Percentiles rank a stretch among this genome's conserved stretches.
phyloP scores from a whole-genome alignment of 2,888 invertebrate species.

The Pseudococcus longispinus region DNA sequence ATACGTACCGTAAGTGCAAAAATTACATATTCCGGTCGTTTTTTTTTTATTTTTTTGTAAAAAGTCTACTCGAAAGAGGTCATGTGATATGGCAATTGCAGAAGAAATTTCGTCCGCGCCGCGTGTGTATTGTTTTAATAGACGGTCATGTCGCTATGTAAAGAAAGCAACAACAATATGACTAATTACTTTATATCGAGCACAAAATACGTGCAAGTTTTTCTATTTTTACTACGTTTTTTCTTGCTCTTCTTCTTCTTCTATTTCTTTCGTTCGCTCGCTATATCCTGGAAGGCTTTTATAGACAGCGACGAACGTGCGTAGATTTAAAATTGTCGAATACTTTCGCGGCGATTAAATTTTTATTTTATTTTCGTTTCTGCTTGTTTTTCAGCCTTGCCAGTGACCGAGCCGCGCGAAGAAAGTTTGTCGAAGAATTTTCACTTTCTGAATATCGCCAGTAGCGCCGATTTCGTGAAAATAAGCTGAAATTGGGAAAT shows the following conservation, averaged over 20 bases:
- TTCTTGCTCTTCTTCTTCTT: background rate
- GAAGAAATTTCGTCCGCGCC: background rate
- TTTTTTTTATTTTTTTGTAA: background rate
- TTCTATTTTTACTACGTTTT: background rate
- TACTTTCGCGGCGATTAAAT: background rate
- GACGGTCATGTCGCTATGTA: background rate
- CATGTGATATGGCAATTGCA: background rate
- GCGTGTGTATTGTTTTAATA: background rate
- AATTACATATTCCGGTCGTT: constrained; percentile 24
- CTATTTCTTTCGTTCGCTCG: background rate
- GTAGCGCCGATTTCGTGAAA: background rate
- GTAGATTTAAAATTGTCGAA: background rate
- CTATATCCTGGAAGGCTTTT: constrained; percentile 8
- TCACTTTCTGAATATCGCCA: background rate
- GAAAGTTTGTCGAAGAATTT: background rate
- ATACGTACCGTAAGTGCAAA: background rate
- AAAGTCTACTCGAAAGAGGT: background rate
- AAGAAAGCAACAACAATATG: background rate
- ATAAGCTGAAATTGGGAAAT: background rate
- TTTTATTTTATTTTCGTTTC: background rate
- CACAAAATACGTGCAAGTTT: constrained; percentile 11
- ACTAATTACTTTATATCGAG: background rate
- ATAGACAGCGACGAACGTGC: background rate
- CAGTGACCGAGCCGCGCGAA: background rate
- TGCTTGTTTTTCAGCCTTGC: background rate